A percentile compares a stretch with the other conserved stretches of the same genome.
Conservation (phyloP, 2,888 invertebrate species). For the Cylindroiulus punctatus region DNA sequence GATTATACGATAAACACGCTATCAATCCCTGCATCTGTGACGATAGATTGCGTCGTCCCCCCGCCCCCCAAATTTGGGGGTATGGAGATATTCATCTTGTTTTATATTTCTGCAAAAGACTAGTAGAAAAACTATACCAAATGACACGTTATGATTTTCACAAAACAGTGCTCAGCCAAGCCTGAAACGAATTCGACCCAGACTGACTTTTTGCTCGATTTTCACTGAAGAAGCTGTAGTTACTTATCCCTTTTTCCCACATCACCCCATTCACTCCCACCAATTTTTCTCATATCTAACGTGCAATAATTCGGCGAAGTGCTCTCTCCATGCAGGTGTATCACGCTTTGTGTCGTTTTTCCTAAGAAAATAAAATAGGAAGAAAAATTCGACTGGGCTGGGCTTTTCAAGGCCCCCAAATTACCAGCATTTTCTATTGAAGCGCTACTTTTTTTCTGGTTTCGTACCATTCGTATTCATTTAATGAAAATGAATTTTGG, state of each 20-base stretch:
- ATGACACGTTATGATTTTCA: conserved; percentile 11
- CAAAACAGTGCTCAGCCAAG: conserved; percentile 7
- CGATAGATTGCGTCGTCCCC: neutral
- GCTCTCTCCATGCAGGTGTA: neutral
- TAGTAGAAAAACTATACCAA: neutral
- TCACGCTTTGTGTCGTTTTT: conserved; percentile 42
- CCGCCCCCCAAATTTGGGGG: neutral
- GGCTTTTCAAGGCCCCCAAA: conserved; percentile 8
- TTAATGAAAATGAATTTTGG: conserved; percentile 9
- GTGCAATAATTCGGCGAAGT: neutral
- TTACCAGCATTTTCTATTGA: conserved; percentile 23
- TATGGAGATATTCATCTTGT: neutral
- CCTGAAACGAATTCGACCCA: conserved; percentile 15
- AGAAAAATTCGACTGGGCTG: conserved; percentile 3
- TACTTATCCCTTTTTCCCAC: neutral
- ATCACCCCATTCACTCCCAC: neutral
- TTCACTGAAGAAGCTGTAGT: neutral
- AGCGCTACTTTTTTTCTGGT: neutral
- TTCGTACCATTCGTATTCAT: neutral
- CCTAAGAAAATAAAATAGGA: conserved; percentile 34
- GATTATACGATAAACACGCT: neutral
- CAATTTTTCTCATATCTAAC: conserved; percentile 21
- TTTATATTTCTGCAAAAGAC: neutral
- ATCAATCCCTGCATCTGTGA: neutral
- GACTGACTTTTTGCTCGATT: neutral